Percentiles rank a stretch among this genome's conserved stretches.
Conservation (phyloP, 2,113 vertebrate genomes). For the Eublepharis macularius region DNA sequence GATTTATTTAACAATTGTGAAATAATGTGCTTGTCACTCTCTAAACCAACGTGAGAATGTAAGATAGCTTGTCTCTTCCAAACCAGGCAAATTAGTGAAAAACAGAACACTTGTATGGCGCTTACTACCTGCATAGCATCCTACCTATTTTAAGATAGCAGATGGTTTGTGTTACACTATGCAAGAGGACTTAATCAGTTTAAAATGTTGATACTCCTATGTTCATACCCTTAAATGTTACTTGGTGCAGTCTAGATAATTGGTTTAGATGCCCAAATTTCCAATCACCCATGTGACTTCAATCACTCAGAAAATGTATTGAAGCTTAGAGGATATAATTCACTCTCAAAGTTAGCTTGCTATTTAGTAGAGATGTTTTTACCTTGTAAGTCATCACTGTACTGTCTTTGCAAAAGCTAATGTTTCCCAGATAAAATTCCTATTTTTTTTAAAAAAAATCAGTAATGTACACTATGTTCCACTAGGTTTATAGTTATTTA, state of each 20-base stretch:
- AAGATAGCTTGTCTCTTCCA: no score
- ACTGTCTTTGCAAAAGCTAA: neutral
- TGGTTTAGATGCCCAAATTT: neutral
- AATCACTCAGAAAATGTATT: neutral
- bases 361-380: conserved; percentile 6
- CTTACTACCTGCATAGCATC: neutral
- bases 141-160: neutral
- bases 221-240: neutral
- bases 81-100: no score
- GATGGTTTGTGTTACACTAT: neutral
- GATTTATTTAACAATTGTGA: no score
- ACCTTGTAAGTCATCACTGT: neutral
- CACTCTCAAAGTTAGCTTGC: neutral
- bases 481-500: neutral
- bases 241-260: neutral
- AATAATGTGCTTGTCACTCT: no score
- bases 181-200: neutral
- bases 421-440: neutral
- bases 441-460: neutral
- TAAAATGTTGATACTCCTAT: no score
- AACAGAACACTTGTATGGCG: no score
- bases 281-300: neutral
- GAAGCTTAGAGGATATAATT: neutral
- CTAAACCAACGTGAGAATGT: no score
- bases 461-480: neutral